phyloP scores from a whole-genome alignment of 2,113 vertebrate species.

The Prionailurus viverrinus region DNA sequence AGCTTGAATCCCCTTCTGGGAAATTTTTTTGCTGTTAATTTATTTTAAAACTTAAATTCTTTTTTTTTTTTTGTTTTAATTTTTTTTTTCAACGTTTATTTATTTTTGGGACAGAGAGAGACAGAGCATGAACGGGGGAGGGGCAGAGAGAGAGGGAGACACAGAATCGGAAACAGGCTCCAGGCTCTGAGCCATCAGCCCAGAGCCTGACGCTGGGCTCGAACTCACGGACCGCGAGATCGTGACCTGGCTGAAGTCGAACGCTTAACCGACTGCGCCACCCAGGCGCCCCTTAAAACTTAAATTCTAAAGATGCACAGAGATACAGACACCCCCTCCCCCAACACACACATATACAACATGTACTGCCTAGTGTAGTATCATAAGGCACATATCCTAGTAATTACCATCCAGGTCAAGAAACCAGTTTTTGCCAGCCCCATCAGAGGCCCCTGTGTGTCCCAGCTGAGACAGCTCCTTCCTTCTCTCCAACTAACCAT shows the following conservation, averaged over 20 bases:
- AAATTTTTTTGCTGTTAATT: not conserved
- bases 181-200: too few species aligned
- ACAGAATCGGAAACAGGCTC: too few species aligned
- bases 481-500: not conserved
- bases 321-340: not conserved
- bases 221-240: too few species aligned
- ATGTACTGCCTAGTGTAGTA: not conserved
- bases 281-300: not conserved
- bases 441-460: not conserved
- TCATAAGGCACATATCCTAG: not conserved
- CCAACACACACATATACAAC: not conserved
- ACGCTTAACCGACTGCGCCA: too few species aligned
- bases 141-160: too few species aligned
- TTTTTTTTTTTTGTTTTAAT: too few species aligned
- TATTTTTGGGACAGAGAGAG: too few species aligned
- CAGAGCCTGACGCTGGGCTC: too few species aligned
- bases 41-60: conserved; percentile 21
- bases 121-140: too few species aligned
- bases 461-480: not conserved
- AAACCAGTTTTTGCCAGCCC: not conserved
- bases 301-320: not conserved
- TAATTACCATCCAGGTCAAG: not conserved
- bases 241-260: too few species aligned
- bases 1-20: not conserved
- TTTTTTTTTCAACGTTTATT: too few species aligned